These are phyloP conservation scores for Brachyhypopomus occidentalis DNA, from an alignment of 2,113 vertebrate species.

Conservation along the genomic window DNA sequence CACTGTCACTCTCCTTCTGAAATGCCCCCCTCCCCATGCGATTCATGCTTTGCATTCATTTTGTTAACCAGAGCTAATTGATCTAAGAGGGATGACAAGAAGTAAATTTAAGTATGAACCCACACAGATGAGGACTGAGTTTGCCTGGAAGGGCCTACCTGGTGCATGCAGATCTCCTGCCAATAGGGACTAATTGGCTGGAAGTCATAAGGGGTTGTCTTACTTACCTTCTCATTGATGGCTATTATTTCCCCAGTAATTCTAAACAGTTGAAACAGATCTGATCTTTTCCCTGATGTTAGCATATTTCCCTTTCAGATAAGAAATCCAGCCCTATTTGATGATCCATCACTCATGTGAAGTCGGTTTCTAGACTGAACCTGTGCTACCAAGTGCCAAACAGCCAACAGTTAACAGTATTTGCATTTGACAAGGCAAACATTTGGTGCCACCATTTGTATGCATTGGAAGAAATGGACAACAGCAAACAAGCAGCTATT, in stretches of 20 bases:
- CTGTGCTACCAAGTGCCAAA: too few relatives aligned
- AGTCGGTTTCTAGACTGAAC: too few relatives aligned
- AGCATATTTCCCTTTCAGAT: neutral
- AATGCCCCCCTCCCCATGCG: neutral
- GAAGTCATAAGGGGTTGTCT: neutral
- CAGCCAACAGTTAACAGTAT: too few relatives aligned
- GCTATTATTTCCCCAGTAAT: slow-evolving; percentile 19
- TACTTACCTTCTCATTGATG: neutral
- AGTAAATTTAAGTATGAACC: slow-evolving; percentile 28
- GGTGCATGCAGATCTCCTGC: slow-evolving; percentile 53
- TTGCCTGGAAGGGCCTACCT: slow-evolving; percentile 33
- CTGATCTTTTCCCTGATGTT: slow-evolving; percentile 3
- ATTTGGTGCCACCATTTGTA: too few relatives aligned
- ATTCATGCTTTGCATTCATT: slow-evolving; percentile 37
- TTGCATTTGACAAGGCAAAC: too few relatives aligned
- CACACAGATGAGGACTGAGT: slow-evolving; percentile 42
- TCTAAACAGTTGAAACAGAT: neutral
- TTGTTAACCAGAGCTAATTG: slow-evolving; percentile 51
- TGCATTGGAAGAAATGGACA: too few relatives aligned
- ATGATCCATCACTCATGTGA: too few relatives aligned
- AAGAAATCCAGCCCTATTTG: neutral
- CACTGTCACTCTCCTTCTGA: neutral
- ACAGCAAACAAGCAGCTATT: too few relatives aligned
- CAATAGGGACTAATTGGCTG: slow-evolving; percentile 53
- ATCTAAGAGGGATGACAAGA: slow-evolving; percentile 46